Conservation (phyloP, 92 coral and sea anemone genomes). For the Desmophyllum pertusum region DNA sequence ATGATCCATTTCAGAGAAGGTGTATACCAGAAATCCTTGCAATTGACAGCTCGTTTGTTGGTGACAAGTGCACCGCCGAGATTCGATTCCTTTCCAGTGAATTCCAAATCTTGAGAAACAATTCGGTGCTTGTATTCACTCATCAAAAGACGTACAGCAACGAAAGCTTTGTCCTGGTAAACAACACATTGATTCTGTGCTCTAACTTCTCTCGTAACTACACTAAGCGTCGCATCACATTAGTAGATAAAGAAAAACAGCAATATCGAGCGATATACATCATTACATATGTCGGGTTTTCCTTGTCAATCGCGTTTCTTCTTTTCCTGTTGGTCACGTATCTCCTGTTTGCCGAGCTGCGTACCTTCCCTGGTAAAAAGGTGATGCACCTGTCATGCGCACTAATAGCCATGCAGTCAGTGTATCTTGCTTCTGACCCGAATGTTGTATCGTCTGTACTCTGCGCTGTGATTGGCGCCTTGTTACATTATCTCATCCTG, state of each 20-base stretch:
- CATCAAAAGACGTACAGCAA: conserved; percentile 16
- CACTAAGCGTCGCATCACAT: neutral
- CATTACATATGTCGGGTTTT: conserved; percentile 41
- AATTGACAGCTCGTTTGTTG: too few relatives aligned
- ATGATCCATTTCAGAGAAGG: neutral
- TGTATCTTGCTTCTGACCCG: conserved; percentile 7
- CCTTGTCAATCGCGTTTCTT: conserved; percentile 30
- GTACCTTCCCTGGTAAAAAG: conserved; percentile 22
- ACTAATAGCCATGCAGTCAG: conserved; percentile 23
- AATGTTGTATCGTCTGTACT: conserved; percentile 5
- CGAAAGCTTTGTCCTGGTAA: neutral
- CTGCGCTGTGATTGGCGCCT: conserved; percentile 32
- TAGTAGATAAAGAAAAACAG: neutral
- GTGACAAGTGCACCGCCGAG: neutral
- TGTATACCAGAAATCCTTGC: neutral
- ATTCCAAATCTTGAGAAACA: neutral
- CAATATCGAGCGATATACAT: conserved; percentile 1
- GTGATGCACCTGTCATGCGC: conserved; percentile 42
- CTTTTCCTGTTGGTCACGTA: conserved; percentile 40
- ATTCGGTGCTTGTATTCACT: neutral
- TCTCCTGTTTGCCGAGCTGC: conserved; percentile 31
- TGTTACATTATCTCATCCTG: conserved; percentile 43
- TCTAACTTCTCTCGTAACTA: neutral
- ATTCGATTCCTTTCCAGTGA: neutral
- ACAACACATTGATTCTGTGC: conserved; percentile 9